These are phyloP conservation scores for Nomada goodeniana DNA, from an alignment of 2,888 invertebrate species.

Conservation along the genomic window DNA sequence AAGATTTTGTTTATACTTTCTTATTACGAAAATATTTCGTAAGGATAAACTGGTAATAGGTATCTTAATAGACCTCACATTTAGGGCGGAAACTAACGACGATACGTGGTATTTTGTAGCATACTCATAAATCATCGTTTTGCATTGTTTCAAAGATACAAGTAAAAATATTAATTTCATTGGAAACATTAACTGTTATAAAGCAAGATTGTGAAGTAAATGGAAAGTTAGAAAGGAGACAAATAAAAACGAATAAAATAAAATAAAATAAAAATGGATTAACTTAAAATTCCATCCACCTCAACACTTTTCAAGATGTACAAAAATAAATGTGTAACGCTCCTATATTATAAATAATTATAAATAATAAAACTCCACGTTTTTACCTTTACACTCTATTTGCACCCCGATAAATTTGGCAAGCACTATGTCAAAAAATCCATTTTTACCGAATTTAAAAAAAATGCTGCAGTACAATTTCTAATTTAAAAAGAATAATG, in stretches of 20 bases:
- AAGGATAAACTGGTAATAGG: neutral
- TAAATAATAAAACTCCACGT: neutral
- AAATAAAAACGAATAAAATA: neutral
- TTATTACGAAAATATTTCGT: neutral
- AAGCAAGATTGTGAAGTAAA: neutral
- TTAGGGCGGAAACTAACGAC: neutral
- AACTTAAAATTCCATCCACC: neutral
- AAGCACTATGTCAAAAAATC: neutral
- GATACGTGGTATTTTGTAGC: neutral
- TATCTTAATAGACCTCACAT: neutral
- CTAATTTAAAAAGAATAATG: neutral
- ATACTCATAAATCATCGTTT: neutral
- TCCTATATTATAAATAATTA: neutral
- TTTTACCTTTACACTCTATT: slow-evolving; percentile 21
- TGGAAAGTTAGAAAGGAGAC: neutral
- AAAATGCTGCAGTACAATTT: neutral
- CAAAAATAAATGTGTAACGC: slow-evolving; percentile 3
- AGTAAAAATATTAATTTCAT: neutral
- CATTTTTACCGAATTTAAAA: neutral
- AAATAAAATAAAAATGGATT: neutral
- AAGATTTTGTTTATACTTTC: neutral
- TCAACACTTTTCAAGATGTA: neutral
- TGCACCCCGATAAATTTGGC: slow-evolving; percentile 19
- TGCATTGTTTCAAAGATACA: neutral
- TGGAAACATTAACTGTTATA: too few relatives aligned